Evolutionary conservation across 1,140 invertebrate species (phyloP), one percentile per base, ranked within the genome.

Genomic region (Aphelenchoides avenae): DNA sequence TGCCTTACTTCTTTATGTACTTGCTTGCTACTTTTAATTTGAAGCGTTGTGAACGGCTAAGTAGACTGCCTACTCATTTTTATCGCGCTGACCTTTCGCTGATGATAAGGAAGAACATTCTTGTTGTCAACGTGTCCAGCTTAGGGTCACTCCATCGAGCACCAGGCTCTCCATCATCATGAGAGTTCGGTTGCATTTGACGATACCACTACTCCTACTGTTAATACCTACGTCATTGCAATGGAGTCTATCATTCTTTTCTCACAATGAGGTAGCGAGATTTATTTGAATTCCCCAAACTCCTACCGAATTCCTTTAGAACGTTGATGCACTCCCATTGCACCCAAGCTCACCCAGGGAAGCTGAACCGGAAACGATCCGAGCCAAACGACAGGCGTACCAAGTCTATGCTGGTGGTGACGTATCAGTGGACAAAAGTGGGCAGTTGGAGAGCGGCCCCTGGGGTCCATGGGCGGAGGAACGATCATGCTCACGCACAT

Each of bases 401-500:
- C 74, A 77, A 53, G 50, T 77, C 13, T 49, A 58, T 47, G 58
- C 70, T 26, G 63, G 54, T 30, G 70, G 57, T 44, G 75, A 69
- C 36, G 71, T 70, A 29, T 50, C 61, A 5, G 33, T 47, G 5
- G 71, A 71, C 53, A 61, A 70, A 33, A 53, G 55, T 18, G 64
- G 69, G 13, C 56, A 70, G 31, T 41, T 34, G 27, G 73, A 75
- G 39, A 43, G 58, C n/a, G 90, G 90, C 7, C 83, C 84, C 9
- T 94, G 90, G 90, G 85, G 89, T 1, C 74, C 79, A 0, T 93
- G 89, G 89, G 80, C 82, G 65, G 39, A 50, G 13, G 71, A 73
- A 79, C 83, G 60, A 5, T 89, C 83, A 76, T 93, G 90, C 70
- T 53, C 89, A 0, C 79, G 89, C 18, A 84, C 84, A 0, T 93